A percentile compares a stretch with the other conserved stretches of the same genome.
phyloP scores from a whole-genome alignment of 1,140 invertebrate species.

The Lepidurus apus region DNA sequence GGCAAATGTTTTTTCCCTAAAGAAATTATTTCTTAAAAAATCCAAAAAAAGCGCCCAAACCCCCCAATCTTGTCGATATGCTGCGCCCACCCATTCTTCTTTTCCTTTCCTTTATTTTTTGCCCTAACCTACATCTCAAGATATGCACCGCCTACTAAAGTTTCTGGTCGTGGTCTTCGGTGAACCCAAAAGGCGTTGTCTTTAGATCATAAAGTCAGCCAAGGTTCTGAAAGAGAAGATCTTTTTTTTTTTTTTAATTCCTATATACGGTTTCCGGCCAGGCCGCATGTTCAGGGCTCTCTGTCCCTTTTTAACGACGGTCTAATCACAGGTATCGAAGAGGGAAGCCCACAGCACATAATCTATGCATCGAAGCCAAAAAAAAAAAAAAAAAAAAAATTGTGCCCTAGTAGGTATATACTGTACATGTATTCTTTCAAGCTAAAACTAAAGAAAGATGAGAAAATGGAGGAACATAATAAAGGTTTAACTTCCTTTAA shows the following conservation, averaged over 20 bases:
- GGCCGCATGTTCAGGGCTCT: not conserved
- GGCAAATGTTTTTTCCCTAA: too few species aligned
- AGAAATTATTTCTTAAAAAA: too few species aligned
- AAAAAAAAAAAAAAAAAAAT: not conserved
- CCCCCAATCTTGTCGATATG: not conserved
- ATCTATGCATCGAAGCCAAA: not conserved
- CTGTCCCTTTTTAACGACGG: constrained; percentile 4
- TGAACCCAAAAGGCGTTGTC: constrained; percentile 11
- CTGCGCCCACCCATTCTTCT: not conserved
- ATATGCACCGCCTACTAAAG: not conserved
- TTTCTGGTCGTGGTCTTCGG: not conserved
- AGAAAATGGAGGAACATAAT: too few species aligned
- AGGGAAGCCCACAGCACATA: not conserved
- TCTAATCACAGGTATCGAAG: not conserved
- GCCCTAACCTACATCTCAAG: not conserved
- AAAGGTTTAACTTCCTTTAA: too few species aligned
- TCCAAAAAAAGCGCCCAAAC: not conserved
- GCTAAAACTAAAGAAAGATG: not conserved
- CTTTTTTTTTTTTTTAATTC: too few species aligned
- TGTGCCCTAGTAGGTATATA: not conserved
- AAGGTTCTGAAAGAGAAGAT: not conserved
- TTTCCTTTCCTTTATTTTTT: not conserved
- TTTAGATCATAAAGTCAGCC: not conserved
- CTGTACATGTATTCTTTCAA: not conserved
- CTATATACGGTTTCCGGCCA: not conserved